These are phyloP conservation scores for Stichodactyla helianthus DNA, from an alignment of 64 coral and sea anemone species.

Conservation along the genomic window DNA sequence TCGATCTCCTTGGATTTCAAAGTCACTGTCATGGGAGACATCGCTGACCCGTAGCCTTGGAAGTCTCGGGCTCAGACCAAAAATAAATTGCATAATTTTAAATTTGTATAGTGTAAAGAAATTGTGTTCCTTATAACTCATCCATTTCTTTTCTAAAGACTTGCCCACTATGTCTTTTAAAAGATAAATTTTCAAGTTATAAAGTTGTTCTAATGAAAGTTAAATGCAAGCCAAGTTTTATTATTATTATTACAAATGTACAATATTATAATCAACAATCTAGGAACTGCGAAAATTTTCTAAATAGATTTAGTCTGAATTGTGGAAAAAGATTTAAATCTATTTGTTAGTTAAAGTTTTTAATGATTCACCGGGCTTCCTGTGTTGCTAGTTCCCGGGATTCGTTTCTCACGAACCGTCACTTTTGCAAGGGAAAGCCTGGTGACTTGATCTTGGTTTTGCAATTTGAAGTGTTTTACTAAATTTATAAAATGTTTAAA, in stretches of 20 bases:
- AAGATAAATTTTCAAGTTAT: too few species aligned
- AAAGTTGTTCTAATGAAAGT: too few species aligned
- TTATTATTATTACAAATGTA: too few species aligned
- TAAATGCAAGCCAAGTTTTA: too few species aligned
- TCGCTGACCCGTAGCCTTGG: background rate
- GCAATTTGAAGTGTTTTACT: background rate
- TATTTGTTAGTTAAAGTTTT: too few species aligned
- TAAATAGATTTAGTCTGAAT: too few species aligned
- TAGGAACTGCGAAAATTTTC: too few species aligned
- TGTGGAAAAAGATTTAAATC: too few species aligned
- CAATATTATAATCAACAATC: too few species aligned
- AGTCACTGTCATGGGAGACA: background rate
- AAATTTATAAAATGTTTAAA: slow-evolving; percentile 15
- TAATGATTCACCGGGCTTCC: background rate
- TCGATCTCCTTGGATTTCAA: background rate
- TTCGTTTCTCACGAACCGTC: background rate
- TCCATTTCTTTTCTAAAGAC: background rate
- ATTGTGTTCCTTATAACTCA: background rate
- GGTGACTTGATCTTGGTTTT: background rate
- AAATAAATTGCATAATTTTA: slow-evolving; percentile 3
- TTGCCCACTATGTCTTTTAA: too few species aligned
- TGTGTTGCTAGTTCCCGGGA: background rate
- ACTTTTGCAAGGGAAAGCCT: background rate
- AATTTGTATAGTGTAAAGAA: background rate
- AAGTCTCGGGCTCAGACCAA: background rate